phyloP scores from a whole-genome alignment of 2,797 vertebrate species.

The Eulemur coronatus region DNA sequence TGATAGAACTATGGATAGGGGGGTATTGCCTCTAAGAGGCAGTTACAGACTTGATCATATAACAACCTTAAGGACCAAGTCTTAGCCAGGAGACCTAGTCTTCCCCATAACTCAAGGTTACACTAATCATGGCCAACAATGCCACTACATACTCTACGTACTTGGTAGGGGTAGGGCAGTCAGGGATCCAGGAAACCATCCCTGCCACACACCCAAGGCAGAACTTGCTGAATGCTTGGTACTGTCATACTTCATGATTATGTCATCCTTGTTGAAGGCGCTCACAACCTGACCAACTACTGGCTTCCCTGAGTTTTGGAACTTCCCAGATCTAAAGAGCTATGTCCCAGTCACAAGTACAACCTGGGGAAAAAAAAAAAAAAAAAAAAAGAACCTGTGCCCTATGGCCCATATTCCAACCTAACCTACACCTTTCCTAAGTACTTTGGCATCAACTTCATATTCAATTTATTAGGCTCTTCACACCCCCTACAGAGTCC shows the following conservation, averaged over 20 bases:
- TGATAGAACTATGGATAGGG: not conserved
- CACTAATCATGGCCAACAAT: not conserved
- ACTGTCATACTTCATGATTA: not conserved
- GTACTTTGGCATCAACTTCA: slow-evolving; percentile 1
- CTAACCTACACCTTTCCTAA: not conserved
- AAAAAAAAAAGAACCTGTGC: not conserved
- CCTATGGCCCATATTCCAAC: not conserved
- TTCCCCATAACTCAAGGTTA: not conserved
- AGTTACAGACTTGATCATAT: not conserved
- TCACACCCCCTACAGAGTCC: not conserved
- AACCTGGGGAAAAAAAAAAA: not conserved
- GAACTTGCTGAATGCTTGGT: not conserved
- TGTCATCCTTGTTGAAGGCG: not conserved
- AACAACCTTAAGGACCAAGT: not conserved
- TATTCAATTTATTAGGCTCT: not conserved
- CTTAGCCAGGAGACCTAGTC: not conserved
- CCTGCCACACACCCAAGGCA: not conserved
- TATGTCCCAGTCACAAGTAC: not conserved
- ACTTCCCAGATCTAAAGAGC: not conserved
- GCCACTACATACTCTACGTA: not conserved
- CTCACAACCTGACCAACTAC: not conserved
- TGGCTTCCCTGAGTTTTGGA: not conserved
- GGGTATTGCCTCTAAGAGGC: not conserved
- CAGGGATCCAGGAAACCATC: not conserved
- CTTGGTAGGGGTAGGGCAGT: not conserved